Conservation (phyloP, 2,113 vertebrate genomes). For the Ctenomys sociabilis region DNA sequence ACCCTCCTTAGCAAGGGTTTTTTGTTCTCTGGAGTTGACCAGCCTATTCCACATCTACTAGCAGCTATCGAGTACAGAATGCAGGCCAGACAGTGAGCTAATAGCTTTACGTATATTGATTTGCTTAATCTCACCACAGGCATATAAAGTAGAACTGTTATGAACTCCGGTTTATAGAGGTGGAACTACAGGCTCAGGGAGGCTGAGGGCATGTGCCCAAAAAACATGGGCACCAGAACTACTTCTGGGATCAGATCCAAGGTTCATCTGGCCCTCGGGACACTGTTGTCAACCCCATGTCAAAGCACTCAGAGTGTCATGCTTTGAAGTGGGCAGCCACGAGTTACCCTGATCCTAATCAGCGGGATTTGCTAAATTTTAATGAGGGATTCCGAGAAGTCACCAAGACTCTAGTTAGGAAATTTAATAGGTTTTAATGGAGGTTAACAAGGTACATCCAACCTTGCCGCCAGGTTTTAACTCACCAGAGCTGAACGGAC, state of each 20-base stretch:
- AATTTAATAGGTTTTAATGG: slow-evolving; percentile 78
- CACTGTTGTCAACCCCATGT: neutral
- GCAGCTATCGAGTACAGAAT: neutral
- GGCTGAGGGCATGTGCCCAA: neutral
- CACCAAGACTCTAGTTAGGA: slow-evolving; percentile 60
- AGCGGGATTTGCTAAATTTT: slow-evolving; percentile 62
- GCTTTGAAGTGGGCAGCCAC: neutral
- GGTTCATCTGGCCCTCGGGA: neutral
- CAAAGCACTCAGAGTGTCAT: neutral
- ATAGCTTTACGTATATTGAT: neutral
- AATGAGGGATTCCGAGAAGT: slow-evolving; percentile 74
- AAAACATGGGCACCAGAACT: neutral
- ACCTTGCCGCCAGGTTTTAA: slow-evolving; percentile 70
- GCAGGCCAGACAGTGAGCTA: neutral
- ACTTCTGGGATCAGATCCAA: neutral
- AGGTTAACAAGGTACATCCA: slow-evolving; percentile 79
- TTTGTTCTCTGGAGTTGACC: neutral
- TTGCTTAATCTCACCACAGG: neutral
- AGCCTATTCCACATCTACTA: neutral
- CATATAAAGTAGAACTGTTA: neutral
- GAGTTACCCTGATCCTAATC: neutral
- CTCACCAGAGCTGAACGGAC: slow-evolving; percentile 33
- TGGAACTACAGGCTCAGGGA: neutral
- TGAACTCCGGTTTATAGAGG: neutral
- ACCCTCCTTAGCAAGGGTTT: neutral